Conservation (phyloP, 2,797 vertebrate species). For the Dermochelys coriacea region DNA sequence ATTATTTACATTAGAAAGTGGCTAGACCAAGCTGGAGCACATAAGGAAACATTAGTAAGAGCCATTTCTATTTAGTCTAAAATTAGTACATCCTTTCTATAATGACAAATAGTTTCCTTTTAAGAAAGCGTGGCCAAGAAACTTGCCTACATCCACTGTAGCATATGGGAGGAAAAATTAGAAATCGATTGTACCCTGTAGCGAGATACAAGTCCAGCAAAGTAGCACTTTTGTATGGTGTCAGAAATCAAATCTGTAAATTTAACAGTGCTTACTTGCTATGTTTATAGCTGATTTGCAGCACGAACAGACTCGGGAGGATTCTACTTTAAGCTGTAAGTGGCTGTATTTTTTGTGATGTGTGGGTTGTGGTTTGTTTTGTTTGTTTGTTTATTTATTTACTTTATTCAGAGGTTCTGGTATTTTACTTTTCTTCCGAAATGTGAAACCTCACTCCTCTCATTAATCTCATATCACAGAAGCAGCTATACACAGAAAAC, state of each 20-base stretch:
- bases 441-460: neutral
- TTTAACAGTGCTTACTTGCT: neutral
- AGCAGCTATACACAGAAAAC: neutral
- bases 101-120: neutral
- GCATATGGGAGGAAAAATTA: neutral
- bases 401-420: neutral
- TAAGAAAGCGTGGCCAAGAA: neutral
- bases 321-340: neutral
- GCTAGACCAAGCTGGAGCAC: neutral
- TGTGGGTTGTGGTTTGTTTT: neutral
- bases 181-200: slow-evolving; percentile 15
- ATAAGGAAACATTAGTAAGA: neutral
- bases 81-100: neutral
- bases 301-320: neutral
- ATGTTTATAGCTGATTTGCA: neutral
- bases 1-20: neutral
- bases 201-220: neutral
- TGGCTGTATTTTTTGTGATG: neutral
- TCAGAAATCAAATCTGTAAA: slow-evolving; percentile 10
- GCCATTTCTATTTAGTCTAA: neutral
- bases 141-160: slow-evolving; percentile 2
- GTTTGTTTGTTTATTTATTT: too few species aligned
- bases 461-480: neutral
- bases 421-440: neutral
- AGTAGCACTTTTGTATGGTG: slow-evolving; percentile 21